Conservation (phyloP, 2,113 vertebrate species). For the Lethenteron camtschaticum region DNA sequence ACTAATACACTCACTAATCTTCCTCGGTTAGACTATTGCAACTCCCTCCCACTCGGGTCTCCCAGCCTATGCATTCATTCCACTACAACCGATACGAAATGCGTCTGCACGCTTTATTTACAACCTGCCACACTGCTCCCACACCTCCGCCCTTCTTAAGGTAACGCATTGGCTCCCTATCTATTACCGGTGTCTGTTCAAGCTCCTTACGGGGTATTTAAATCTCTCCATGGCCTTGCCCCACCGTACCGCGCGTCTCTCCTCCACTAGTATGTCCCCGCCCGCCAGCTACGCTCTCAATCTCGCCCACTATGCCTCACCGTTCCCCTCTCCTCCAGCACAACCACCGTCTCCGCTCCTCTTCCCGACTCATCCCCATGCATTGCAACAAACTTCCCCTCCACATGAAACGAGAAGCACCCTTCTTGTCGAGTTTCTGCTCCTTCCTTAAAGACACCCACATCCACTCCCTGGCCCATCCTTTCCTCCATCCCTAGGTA, state of each 20-base stretch:
- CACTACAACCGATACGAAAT: too few relatives aligned
- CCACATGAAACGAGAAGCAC: too few relatives aligned
- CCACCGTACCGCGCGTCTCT: background rate
- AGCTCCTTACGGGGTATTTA: too few relatives aligned
- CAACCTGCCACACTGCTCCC: too few relatives aligned
- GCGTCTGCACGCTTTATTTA: too few relatives aligned
- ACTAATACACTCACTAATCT: too few relatives aligned
- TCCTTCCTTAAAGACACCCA: background rate
- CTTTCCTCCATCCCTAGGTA: background rate
- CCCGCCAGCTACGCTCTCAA: background rate
- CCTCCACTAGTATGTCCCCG: background rate
- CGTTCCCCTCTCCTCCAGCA: background rate
- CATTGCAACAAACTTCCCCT: background rate
- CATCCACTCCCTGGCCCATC: background rate
- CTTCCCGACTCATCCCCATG: background rate
- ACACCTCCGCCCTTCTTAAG: too few relatives aligned
- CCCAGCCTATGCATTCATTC: too few relatives aligned
- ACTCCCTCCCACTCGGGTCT: too few relatives aligned
- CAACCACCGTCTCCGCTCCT: background rate
- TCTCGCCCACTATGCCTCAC: background rate
- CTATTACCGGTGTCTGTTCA: too few relatives aligned
- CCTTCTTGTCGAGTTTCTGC: background rate
- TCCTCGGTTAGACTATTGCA: too few relatives aligned
- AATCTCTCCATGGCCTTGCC: background rate
- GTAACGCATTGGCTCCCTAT: too few relatives aligned